Conservation (phyloP, 2,797 vertebrate genomes). For the Malurus splendens region DNA sequence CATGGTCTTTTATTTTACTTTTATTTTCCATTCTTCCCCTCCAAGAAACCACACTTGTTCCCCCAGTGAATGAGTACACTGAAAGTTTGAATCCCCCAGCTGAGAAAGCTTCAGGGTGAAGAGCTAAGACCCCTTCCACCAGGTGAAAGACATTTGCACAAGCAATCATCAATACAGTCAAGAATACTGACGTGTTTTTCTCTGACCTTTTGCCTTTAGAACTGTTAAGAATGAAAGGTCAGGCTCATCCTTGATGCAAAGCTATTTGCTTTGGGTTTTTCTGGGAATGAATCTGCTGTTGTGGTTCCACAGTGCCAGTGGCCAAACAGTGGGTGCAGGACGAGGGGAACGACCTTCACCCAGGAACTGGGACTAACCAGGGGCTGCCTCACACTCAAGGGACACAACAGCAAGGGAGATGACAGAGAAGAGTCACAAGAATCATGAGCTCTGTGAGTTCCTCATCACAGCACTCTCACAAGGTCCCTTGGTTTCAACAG, state of each 20-base stretch:
- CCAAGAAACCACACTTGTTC: not conserved
- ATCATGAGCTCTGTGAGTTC: not conserved
- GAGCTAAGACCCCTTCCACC: not conserved
- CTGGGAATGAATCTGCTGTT: not conserved
- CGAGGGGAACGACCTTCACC: not conserved
- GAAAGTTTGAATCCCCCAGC: not conserved
- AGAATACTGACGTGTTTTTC: not conserved
- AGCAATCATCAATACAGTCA: not conserved
- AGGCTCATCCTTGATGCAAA: not conserved
- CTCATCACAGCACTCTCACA: not conserved
- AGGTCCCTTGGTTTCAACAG: not conserved
- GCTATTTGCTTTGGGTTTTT: not conserved
- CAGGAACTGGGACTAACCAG: not conserved
- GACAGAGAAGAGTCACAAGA: not conserved
- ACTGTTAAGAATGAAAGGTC: not conserved
- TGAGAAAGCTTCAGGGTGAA: not conserved
- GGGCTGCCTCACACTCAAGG: not conserved
- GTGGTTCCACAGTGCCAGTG: not conserved
- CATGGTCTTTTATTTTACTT: not conserved
- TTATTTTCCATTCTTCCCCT: not conserved
- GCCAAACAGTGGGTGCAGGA: not conserved
- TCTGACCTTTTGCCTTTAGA: not conserved
- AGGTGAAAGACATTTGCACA: not conserved
- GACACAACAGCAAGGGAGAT: not conserved
- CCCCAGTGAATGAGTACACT: not conserved